phyloP scores from a whole-genome alignment of 2,888 invertebrate species.

The Chymomyza procnemis region DNA sequence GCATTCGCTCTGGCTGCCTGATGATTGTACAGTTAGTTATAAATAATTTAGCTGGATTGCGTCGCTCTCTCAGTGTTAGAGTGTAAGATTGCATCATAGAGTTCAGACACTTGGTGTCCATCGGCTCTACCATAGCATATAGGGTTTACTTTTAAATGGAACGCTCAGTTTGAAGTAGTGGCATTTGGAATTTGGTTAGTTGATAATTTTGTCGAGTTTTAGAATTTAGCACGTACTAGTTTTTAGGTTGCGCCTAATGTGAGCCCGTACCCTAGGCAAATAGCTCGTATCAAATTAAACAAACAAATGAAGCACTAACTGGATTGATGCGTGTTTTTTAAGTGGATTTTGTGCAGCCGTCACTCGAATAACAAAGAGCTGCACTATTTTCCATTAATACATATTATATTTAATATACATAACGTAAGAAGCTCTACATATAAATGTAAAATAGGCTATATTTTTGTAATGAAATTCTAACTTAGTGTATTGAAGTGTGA shows the following conservation, averaged over 20 bases:
- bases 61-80: neutral
- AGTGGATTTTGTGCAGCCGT: conserved; percentile 25
- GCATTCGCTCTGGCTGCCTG: conserved; percentile 34
- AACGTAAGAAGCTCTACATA: conserved; percentile 2
- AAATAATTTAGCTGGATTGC: conserved; percentile 15
- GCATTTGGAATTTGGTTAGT: neutral
- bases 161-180: neutral
- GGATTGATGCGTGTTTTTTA: neutral
- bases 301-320: neutral
- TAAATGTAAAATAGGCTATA: conserved; percentile 62
- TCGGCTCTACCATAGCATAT: neutral
- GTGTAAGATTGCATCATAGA: neutral
- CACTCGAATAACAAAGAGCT: conserved; percentile 59
- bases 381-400: conserved; percentile 47
- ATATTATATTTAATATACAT: conserved; percentile 27
- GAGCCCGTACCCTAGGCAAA: neutral
- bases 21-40: conserved; percentile 60
- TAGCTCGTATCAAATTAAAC: neutral
- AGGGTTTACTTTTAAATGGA: neutral
- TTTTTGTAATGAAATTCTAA: conserved; percentile 68
- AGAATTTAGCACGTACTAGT: conserved; percentile 19
- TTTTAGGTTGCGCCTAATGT: neutral
- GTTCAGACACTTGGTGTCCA: neutral
- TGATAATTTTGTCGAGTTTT: conserved; percentile 12
- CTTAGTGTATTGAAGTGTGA: conserved; percentile 60